phyloP scores from a whole-genome alignment of 2,113 vertebrate species.

The Gnathonemus echidnorhynchus region DNA sequence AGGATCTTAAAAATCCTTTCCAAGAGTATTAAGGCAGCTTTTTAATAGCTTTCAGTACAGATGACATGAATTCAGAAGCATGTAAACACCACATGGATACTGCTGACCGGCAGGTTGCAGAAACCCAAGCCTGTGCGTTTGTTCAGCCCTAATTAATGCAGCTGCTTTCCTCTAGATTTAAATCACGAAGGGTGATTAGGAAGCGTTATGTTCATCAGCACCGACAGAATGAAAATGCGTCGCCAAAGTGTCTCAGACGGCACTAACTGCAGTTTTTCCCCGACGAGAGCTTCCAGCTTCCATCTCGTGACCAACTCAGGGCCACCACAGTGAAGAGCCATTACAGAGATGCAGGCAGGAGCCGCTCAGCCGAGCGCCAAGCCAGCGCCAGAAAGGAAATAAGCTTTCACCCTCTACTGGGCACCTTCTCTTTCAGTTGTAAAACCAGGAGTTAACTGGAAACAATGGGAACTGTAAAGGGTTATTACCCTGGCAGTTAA shows the following conservation, averaged over 20 bases:
- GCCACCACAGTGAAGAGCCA: neutral
- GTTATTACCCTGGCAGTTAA: conserved; percentile 56
- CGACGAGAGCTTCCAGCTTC: neutral
- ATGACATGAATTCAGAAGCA: neutral
- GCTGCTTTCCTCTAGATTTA: neutral
- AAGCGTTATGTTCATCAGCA: neutral
- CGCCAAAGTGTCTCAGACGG: neutral
- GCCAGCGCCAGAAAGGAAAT: conserved; percentile 10
- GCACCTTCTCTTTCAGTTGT: conserved; percentile 58
- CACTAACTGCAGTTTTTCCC: neutral
- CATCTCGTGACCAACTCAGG: neutral
- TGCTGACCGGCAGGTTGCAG: neutral
- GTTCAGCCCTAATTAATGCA: neutral
- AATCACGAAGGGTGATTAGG: neutral
- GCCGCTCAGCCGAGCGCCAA: neutral
- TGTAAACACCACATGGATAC: neutral
- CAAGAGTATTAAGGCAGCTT: neutral
- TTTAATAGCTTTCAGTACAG: neutral
- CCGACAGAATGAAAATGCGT: neutral
- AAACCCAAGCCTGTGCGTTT: neutral
- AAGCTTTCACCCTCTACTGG: conserved; percentile 51
- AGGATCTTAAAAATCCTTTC: neutral
- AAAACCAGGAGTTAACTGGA: conserved; percentile 57
- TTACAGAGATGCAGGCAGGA: neutral
- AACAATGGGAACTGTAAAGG: conserved; percentile 53